Evolutionary conservation across 2,113 vertebrate genomes (phyloP).

Genomic region (Muscicapa adusta): DNA sequence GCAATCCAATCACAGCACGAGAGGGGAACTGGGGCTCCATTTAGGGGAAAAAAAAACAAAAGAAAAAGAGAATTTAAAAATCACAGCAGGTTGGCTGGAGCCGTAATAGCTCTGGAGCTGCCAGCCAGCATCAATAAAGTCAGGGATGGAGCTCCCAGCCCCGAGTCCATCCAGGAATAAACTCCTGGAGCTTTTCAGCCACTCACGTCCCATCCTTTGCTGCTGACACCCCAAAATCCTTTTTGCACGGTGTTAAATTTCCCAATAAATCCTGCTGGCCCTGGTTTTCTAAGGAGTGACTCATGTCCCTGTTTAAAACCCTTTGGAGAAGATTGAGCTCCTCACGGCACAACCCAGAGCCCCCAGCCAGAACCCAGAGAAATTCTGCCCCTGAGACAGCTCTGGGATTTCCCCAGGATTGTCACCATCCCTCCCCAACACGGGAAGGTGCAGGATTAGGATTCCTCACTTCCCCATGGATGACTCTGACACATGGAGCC

Average conservation of each 20-base stretch:
- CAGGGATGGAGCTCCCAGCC: not conserved
- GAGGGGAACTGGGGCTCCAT: not conserved
- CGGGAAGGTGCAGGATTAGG: accelerated
- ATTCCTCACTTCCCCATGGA: accelerated
- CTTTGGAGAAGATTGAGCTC: not conserved
- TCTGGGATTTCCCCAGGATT: accelerated
- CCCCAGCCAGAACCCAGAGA: not conserved
- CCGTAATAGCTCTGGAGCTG: not conserved
- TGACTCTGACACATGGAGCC: accelerated
- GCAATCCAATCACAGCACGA: not conserved
- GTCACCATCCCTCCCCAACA: accelerated
- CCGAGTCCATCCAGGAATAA: not conserved
- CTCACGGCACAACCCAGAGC: accelerated
- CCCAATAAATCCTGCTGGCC: conserved; percentile 43
- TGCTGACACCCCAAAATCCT: conserved; percentile 16
- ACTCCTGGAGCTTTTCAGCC: not conserved
- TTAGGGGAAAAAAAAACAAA: not conserved
- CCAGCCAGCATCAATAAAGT: not conserved
- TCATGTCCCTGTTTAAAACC: conserved; percentile 47
- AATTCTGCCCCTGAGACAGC: not conserved
- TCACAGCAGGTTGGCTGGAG: conserved; percentile 23
- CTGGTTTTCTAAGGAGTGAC: conserved; percentile 37
- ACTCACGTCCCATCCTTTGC: not conserved
- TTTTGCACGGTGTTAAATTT: not conserved
- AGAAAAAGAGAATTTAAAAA: not conserved